These are phyloP conservation scores for Phoeniculus purpureus DNA, from an alignment of 2,797 vertebrate species.

Conservation along the genomic window DNA sequence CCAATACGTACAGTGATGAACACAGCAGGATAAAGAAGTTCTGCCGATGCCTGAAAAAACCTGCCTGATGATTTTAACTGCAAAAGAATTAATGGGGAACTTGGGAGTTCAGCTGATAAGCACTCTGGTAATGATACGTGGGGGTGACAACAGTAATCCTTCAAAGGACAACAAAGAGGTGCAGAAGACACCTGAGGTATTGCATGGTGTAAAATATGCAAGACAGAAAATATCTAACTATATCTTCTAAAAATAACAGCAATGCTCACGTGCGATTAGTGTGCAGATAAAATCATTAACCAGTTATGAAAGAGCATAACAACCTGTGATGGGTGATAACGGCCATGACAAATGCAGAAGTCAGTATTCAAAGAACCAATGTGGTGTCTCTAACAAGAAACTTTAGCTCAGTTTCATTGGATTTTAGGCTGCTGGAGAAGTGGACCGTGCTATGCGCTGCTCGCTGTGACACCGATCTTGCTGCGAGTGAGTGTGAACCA, in stretches of 20 bases:
- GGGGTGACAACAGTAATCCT: background rate
- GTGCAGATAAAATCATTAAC: background rate
- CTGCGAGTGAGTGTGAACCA: background rate
- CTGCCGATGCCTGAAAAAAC: background rate
- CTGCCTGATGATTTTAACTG: background rate
- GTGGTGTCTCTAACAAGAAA: background rate
- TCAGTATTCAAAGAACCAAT: background rate
- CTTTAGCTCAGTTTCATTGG: background rate
- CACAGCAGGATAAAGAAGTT: background rate
- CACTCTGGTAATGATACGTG: background rate
- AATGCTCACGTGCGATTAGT: rapidly evolving
- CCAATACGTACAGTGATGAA: background rate
- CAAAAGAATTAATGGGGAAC: background rate
- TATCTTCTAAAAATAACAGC: background rate
- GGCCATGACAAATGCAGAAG: background rate
- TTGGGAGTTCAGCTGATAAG: background rate
- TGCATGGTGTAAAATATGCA: background rate
- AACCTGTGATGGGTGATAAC: background rate
- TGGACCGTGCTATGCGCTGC: background rate
- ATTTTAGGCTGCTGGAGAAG: background rate
- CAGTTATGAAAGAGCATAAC: background rate
- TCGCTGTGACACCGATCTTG: background rate
- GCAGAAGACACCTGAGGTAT: background rate
- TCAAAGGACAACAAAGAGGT: background rate
- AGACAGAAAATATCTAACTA: background rate